These are phyloP conservation scores for Sympetrum striolatum DNA, from an alignment of 2,888 invertebrate genomes.

Conservation along the genomic window DNA sequence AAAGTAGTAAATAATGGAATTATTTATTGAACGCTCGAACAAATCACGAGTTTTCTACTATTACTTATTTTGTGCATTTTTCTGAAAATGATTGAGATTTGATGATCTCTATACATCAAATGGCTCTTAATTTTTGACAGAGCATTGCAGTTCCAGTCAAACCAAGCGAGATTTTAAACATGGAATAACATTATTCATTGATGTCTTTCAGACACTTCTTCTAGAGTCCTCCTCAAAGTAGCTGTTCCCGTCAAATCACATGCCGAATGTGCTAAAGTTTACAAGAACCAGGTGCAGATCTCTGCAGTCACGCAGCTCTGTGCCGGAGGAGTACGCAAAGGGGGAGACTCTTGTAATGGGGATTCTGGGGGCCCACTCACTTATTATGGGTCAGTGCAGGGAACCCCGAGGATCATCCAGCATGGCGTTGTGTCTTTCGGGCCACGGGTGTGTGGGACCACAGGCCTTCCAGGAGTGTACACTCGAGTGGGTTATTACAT, in stretches of 20 bases:
- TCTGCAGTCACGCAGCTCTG: neutral
- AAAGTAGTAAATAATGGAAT: no score
- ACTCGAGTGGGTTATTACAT: constrained; percentile 48
- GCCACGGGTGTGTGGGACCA: constrained; percentile 49
- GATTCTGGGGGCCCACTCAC: constrained; percentile 4
- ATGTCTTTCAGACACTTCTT: neutral
- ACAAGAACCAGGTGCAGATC: neutral
- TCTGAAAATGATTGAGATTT: no score
- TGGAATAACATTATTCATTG: no score
- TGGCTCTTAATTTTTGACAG: no score
- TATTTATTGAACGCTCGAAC: no score
- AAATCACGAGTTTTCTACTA: no score
- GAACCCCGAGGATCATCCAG: constrained; percentile 50
- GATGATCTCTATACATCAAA: no score
- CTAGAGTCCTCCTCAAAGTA: neutral
- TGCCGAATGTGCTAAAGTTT: neutral
- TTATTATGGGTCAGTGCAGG: neutral
- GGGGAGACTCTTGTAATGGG: neutral
- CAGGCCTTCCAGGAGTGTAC: constrained; percentile 50
- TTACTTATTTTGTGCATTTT: no score
- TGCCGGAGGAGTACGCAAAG: neutral
- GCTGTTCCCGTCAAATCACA: neutral
- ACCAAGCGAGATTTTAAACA: no score
- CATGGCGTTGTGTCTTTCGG: constrained; percentile 50
- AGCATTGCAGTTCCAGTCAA: no score